phyloP scores from a whole-genome alignment of 2,113 vertebrate genomes.

The Proteles cristata region DNA sequence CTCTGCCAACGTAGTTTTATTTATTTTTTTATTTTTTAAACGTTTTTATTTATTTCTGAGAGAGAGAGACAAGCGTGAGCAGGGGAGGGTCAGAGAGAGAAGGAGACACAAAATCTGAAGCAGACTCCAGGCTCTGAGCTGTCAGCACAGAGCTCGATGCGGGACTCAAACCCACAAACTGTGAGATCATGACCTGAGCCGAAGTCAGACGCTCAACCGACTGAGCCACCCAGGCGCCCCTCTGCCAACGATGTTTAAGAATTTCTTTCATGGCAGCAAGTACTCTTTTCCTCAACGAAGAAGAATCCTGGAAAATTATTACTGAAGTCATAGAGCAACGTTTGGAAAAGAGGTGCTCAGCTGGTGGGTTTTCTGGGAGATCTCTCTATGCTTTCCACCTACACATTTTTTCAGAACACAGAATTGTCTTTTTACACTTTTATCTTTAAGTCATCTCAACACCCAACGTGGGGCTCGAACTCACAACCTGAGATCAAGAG shows the following conservation, averaged over 20 bases:
- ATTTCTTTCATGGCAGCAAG: neutral
- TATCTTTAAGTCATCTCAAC: neutral
- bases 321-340: neutral
- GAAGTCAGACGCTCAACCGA: neutral
- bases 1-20: no score
- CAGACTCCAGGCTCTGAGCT: neutral
- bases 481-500: neutral
- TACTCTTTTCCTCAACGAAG: neutral
- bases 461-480: neutral
- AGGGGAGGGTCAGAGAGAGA: no score
- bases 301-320: neutral
- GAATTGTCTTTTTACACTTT: neutral
- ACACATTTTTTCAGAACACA: neutral
- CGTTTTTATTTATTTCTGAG: no score
- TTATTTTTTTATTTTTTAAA: no score
- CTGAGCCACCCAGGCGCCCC: neutral
- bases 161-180: fast-evolving
- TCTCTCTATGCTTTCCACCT: neutral
- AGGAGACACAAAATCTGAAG: no score
- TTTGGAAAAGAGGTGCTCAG: neutral
- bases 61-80: no score
- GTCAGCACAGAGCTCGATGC: fast-evolving
- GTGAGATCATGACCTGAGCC: neutral
- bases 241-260: neutral
- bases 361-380: neutral